Evolutionary conservation across 2,888 invertebrate genomes (phyloP), one percentile per base, ranked within the genome.

Genomic region (Cheilosia vernalis): DNA sequence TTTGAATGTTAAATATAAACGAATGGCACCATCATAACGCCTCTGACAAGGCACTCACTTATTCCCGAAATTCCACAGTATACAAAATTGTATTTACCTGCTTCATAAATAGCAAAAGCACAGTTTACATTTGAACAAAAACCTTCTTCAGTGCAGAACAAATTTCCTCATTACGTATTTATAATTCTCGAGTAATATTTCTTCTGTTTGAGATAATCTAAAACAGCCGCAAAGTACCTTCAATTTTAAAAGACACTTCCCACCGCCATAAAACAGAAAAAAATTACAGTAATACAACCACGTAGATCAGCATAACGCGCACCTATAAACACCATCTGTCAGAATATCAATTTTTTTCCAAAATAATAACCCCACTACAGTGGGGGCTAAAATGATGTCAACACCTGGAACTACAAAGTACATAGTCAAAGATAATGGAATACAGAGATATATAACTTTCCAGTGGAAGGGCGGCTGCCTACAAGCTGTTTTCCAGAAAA

Each of bases 201-300:
- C 42, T 27, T 13, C 7, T 40, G n/a, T n/a, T 40, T 37, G 27
- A 6, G 24, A 60, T 60, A 60, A 42, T 40, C 60, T 60, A 42
- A 24, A 24, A 21, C 24, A 19, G 19, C 5, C 17, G 13, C 33
- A n/a, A 10, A n/a, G 47, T 21, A 19, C 47, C 4, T 37, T 37
- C 37, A 63, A 63, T 33, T 63, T 63, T 33, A 33, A 63, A 63
- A 49, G 33, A 63, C 63, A 49, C 49, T 63, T 63, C 7, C 37
- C 49, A n/a, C 47, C 15, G 15, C 49, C 49, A 49, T 49, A 49
- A 63, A 61, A 30, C 5, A 33, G 6, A 49, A 1, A 61, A 33
- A 24, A 47, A 33, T 33, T 49, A 33, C 33, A 63, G 21, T 49
- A 63, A 49, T 49, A 33, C 9, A 49, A 15, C 47, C 63, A 33